Conservation (phyloP, 2,113 vertebrate genomes). For the Aix galericulata region DNA sequence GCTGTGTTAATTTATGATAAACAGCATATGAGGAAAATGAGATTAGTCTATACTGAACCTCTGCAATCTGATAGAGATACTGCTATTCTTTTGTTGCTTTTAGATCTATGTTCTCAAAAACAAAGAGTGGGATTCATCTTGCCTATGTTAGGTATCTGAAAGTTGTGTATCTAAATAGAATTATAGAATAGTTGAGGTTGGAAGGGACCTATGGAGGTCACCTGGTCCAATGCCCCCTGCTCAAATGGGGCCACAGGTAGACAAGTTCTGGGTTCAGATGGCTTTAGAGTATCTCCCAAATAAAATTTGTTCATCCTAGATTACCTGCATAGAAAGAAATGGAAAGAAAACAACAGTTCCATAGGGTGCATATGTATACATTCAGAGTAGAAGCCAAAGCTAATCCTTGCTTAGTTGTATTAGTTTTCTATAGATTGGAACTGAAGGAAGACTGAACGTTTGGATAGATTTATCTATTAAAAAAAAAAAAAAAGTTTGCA, state of each 20-base stretch:
- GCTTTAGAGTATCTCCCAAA: background rate
- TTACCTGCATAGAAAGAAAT: background rate
- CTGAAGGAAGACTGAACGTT: background rate
- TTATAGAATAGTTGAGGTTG: background rate
- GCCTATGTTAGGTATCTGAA: background rate
- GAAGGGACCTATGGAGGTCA: background rate
- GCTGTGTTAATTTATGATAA: background rate
- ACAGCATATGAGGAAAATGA: background rate
- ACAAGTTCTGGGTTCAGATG: background rate
- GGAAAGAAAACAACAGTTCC: background rate
- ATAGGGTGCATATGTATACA: background rate
- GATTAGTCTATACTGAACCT: background rate
- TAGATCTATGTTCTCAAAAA: background rate
- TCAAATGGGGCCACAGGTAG: fast-evolving
- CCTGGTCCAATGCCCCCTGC: background rate
- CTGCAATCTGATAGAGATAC: background rate
- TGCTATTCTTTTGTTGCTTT: background rate
- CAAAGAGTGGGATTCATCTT: background rate
- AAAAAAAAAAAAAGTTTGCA: background rate
- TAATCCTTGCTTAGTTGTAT: background rate
- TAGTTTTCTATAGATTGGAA: background rate
- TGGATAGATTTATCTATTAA: background rate
- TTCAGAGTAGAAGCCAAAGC: background rate
- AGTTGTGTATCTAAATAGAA: background rate
- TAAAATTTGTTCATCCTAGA: background rate